Percentiles rank a stretch among this genome's conserved stretches.
Evolutionary conservation across 2,888 invertebrate genomes (phyloP).

Genomic region (Plagiodera versicolora): DNA sequence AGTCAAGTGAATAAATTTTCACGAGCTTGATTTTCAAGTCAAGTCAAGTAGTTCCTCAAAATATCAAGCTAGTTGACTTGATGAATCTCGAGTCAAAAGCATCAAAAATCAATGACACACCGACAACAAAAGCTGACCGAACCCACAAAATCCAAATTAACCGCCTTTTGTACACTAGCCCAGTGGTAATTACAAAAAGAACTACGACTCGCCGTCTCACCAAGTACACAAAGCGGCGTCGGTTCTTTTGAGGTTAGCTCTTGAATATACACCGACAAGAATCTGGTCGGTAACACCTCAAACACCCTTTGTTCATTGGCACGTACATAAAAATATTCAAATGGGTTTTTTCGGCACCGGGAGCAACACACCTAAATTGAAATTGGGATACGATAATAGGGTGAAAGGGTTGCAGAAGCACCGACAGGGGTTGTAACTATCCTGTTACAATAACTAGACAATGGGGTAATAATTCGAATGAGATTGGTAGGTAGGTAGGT

Average conservation of each 20-base stretch:
- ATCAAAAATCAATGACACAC: too few species aligned
- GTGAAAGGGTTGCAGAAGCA: not conserved
- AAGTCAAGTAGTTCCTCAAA: too few species aligned
- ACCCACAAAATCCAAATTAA: slow-evolving; percentile 7
- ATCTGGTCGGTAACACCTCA: slow-evolving; percentile 9
- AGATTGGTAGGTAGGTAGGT: not conserved
- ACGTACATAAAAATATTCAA: slow-evolving; percentile 18
- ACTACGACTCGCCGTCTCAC: too few species aligned
- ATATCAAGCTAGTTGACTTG: too few species aligned
- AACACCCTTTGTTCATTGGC: slow-evolving; percentile 20
- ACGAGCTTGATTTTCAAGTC: too few species aligned
- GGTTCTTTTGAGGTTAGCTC: slow-evolving; percentile 4
- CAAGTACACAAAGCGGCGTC: not conserved
- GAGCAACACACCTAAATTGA: not conserved
- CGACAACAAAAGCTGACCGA: not conserved
- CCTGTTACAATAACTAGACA: not conserved
- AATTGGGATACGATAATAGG: not conserved
- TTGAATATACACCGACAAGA: slow-evolving; percentile 6
- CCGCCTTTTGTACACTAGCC: slow-evolving; percentile 4
- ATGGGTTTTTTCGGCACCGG: not conserved
- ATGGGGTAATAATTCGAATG: not conserved
- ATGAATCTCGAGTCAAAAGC: too few species aligned
- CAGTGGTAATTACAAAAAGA: slow-evolving; percentile 13
- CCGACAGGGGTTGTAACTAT: not conserved
- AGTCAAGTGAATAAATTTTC: too few species aligned